Base-by-base conservation (phyloP, 1,140 invertebrate genomes). In the Drosophila subpulchrella region DNA sequence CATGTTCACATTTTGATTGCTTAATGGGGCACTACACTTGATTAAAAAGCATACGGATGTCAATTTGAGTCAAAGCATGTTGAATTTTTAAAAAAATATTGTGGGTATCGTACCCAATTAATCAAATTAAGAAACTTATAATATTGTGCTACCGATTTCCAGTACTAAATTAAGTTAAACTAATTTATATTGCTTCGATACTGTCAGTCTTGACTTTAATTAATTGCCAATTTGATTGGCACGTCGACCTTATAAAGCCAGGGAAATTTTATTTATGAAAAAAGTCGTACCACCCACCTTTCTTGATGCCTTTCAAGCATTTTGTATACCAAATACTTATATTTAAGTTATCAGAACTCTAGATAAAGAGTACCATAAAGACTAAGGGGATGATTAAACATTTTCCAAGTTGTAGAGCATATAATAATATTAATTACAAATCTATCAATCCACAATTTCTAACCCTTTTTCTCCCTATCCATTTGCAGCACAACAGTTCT, bases 401-500 rank as follows among this genome's bases (percentile, higher is more conserved):
- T 27, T 27, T 27, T 4, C 3, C 0, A 4, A 3, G 27, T 27
- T 27, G 32, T 32, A 32, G 1, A 8, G 8, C 0, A 32, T n/a
- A n/a, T n/a, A 8, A 11, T 17, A 6, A 32, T 27, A 50, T 12
- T 7, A 1, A 27, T n/a, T 3, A 48, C 3, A 1, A 48, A 8
- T 4, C 20, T 27, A 27, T 27, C 27, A 27, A 27, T 27, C 27
- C 6, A 8, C 2, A 3, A 30, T 34, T 32, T 34, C 6, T 7
- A 17, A 34, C 10, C 15, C 7, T 6, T 12, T 10, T 20, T 4
- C 50, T 46, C 57, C 84, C 92, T 75, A 76, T 91, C 91, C 20
- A 20, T 92, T 92, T 93, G 70, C 96, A 96, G 81, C 95, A 99
- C 98, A 94, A 97, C 97, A 79, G 95, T 99, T 90, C 94, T 98